A percentile compares a stretch with the other conserved stretches of the same genome.
Conservation (phyloP, 2,797 vertebrate genomes). For the Lepilemur ruficaudatus region DNA sequence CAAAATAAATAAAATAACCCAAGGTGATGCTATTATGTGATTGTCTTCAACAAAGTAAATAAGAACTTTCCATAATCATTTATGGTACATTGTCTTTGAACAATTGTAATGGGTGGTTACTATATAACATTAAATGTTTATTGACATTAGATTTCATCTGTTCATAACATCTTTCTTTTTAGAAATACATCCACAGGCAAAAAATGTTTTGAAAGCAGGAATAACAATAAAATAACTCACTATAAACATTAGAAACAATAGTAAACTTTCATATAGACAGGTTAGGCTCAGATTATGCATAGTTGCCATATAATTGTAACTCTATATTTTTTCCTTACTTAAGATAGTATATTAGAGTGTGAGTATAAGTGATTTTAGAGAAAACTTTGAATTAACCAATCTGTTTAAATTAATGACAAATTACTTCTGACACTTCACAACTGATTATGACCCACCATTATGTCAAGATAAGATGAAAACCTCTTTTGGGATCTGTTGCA, state of each 20-base stretch:
- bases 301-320: neutral
- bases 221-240: neutral
- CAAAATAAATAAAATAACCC: too few species aligned
- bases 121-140: neutral
- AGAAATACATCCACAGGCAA: neutral
- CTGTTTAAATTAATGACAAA: neutral
- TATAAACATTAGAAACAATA: neutral
- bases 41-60: neutral
- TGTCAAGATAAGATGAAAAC: neutral
- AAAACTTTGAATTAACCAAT: neutral
- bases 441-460: neutral
- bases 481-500: neutral
- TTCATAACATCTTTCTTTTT: neutral
- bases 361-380: neutral
- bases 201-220: slow-evolving; percentile 23
- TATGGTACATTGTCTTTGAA: neutral
- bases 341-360: neutral
- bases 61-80: neutral
- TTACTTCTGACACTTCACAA: neutral
- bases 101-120: neutral
- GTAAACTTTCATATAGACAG: neutral
- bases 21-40: neutral
- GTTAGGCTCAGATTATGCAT: neutral
- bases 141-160: neutral
- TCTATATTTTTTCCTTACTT: neutral